A percentile compares a stretch with the other conserved stretches of the same genome.
These are phyloP conservation scores for Crypturellus tataupa DNA, from an alignment of 2,797 vertebrate species.

Conservation along the genomic window DNA sequence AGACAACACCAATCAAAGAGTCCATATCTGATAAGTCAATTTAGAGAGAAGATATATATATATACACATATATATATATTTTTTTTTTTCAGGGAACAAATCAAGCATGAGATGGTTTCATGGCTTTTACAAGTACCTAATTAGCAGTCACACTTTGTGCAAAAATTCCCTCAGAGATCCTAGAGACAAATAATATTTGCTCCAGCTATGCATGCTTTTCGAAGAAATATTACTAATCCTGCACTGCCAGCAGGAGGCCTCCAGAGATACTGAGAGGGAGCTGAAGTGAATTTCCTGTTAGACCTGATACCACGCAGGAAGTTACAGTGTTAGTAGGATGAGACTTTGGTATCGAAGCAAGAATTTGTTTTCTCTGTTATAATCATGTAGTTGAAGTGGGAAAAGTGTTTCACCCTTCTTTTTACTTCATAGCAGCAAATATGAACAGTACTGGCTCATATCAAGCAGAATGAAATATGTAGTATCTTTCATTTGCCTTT, in stretches of 20 bases:
- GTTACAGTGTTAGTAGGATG: not conserved
- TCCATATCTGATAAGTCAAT: not conserved
- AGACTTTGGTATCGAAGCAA: not conserved
- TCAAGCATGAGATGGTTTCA: accelerated
- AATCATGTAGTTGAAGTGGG: not conserved
- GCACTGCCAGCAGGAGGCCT: not conserved
- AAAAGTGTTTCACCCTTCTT: not conserved
- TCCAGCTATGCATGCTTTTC: not conserved
- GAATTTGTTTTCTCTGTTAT: not conserved
- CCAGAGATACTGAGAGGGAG: not conserved
- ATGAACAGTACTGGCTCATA: not conserved
- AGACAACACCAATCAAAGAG: not conserved
- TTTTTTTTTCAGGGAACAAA: not conserved
- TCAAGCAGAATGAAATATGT: not conserved
- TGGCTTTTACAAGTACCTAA: not conserved
- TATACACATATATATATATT: too few species aligned
- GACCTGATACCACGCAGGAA: not conserved
- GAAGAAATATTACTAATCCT: not conserved
- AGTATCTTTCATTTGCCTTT: not conserved
- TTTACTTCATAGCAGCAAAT: not conserved
- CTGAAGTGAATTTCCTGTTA: not conserved
- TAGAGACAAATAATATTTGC: not conserved
- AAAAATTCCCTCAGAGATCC: not conserved
- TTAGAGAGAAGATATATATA: not conserved
- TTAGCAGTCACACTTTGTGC: not conserved